Conservation (phyloP, 1,140 invertebrate genomes). For the Cepaea nemoralis region DNA sequence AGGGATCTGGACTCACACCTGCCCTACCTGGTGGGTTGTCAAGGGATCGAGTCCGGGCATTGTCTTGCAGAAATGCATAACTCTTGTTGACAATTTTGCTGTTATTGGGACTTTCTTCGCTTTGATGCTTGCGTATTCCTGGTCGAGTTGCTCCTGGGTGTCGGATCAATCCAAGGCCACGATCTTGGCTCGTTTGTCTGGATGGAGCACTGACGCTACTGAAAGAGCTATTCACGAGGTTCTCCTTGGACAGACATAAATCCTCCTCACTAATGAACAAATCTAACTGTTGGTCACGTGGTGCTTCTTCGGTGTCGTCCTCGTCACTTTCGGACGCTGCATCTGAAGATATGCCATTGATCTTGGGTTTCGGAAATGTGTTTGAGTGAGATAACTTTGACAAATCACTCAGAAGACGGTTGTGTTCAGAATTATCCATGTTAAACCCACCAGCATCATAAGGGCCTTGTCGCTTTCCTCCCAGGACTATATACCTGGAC, state of each 20-base stretch:
- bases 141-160: neutral
- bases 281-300: slow-evolving; percentile 1
- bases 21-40: neutral
- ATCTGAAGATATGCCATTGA: neutral
- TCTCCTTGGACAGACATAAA: neutral
- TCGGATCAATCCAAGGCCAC: too few relatives aligned
- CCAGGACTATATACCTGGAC: neutral
- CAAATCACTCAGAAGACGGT: neutral
- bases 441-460: neutral
- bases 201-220: slow-evolving; percentile 9
- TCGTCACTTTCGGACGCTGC: slow-evolving; percentile 12
- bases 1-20: neutral
- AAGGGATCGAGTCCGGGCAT: neutral
- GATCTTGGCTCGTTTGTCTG: neutral
- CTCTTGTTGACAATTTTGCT: neutral
- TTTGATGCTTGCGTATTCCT: slow-evolving; percentile 13
- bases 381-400: slow-evolving; percentile 8
- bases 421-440: neutral
- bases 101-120: neutral
- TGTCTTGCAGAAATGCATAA: neutral
- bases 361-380: slow-evolving; percentile 15
- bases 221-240: neutral
- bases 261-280: slow-evolving; percentile 17
- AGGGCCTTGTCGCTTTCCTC: neutral
- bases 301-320: neutral